Evolutionary conservation across 2,888 invertebrate genomes (phyloP), one percentile per base, ranked within the genome.

Genomic region (Xylophagus ater): DNA sequence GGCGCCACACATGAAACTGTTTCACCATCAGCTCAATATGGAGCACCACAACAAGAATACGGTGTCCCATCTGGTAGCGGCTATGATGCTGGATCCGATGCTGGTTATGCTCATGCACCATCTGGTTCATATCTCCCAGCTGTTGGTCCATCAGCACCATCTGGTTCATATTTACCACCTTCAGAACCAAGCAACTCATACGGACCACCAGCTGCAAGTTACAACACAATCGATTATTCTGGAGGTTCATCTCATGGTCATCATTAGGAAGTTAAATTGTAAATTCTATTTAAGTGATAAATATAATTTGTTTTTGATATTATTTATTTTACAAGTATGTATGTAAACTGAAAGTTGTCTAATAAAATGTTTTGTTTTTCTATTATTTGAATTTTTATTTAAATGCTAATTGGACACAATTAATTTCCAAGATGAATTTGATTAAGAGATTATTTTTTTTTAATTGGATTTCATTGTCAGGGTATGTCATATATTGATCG

Each of bases 1-100:
- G 62, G 60, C 4, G 54, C 56, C 40, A 57, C 56, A 23, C 57
- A 56, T 32, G 61, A 61, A 45, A 19, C 34, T 4, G 30, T 31
- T 4, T 17, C 17, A 3, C 18, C 28, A 12, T 9, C 3, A 6
- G 5, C 10, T 23, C 37, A 37, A 9, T 37, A 23, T 23, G 10
- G 31, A 15, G 17, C 29, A 12, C 14, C 30, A 17, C 23, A 6
- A 6, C 24, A 31, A 6, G 37, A 31, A 10, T 26, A 19, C 18
- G 24, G 24, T 15, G 26, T 13, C 5, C 14, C 30, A 14, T 10
- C 13, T 7, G 15, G 30, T 30, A 10, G 13, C 14, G 26, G 17
- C 3, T 37, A 14, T 15, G 20, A 15, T 4, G 12, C 29, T 7
- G 19, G 13, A 10, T 18, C 17, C 19, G 12, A 21, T 7, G 15